Evolutionary conservation across 2,888 invertebrate species (phyloP), one percentile per base, ranked within the genome.

Genomic region (Euspilapteryx auroguttella): DNA sequence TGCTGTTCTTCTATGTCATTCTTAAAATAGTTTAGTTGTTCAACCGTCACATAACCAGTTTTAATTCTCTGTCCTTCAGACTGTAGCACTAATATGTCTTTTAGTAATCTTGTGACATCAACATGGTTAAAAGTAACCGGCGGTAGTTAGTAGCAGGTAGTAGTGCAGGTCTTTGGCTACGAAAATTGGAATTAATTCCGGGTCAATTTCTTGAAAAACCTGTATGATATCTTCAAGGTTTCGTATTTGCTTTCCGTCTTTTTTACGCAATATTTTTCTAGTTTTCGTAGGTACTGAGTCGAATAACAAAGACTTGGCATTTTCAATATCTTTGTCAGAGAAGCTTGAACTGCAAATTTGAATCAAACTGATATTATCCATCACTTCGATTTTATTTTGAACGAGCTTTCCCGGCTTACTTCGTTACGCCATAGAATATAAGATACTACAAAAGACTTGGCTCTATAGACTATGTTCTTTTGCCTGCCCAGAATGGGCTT

Each of bases 191-290:
- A 37, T 28, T 2, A 24, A 2, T 9, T 34, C 34, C 1, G 32
- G 30, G 2, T 38, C 38, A 6, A 27, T 15, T 1, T 12, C 8
- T 29, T 38, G 38, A 12, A 40, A 34, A 3, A 38, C 9, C 11
- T 20, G 17, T 3, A 38, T 26, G 2, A 39, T 39, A 11, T 37
- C 37, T 2, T 23, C 21, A 9, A 39, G 3, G 8, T 29, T 26
- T 1, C 37, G 28, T n/a, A 30, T 26, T 28, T 36, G 34, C 25
- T 37, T 39, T n/a, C 37, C 37, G 5, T 32, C 21, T 1, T 30
- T 12, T 29, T 38, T 40, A 3, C 39, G 25, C 4, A 5, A n/a
- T 2, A 32, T 24, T 27, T 34, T 40, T 2, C 33, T 28, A 6
- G 22, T 9, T 3, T 34, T 35, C n/a, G 33, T 24, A 6, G 39